Evolutionary conservation across 2,888 invertebrate genomes (phyloP).

Genomic region (Octonoba sinensis): DNA sequence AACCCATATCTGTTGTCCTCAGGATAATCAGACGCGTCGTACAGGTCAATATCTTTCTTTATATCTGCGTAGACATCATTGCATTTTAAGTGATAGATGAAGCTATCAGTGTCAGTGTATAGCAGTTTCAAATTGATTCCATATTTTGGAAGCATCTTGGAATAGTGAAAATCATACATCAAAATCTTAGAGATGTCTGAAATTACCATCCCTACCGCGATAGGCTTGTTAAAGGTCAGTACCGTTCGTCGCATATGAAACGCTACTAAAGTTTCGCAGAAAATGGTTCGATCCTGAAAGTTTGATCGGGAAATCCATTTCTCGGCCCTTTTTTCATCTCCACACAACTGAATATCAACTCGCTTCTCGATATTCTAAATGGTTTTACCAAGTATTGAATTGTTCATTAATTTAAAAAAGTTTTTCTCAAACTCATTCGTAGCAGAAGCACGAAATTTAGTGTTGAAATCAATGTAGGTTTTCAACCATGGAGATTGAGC

Average conservation of each 20-base stretch:
- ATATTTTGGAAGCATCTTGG: conserved; percentile 65
- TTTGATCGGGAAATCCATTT: conserved; percentile 27
- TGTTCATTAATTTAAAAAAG: conserved; percentile 70
- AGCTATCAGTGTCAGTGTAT: conserved; percentile 69
- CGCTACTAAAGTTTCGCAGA: too few species aligned
- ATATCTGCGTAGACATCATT: conserved; percentile 1
- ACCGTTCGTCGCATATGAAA: too few species aligned
- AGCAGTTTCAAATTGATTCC: conserved; percentile 64
- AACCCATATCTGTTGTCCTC: too few species aligned
- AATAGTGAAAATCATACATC: conserved; percentile 68
- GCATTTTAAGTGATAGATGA: conserved; percentile 67
- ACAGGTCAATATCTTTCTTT: conserved; percentile 3
- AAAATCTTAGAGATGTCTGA: conserved; percentile 67
- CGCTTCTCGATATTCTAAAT: conserved; percentile 69
- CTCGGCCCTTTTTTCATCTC: conserved; percentile 1
- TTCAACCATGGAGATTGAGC: conserved; percentile 46
- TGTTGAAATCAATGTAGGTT: conserved; percentile 64
- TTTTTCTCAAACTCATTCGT: conserved; percentile 70
- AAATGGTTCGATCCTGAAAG: conserved; percentile 32
- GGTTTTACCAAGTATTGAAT: conserved; percentile 70
- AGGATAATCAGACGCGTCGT: conserved; percentile 19
- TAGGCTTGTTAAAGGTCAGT: conserved; percentile 62
- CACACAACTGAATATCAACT: conserved; percentile 67
- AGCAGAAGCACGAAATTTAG: conserved; percentile 65
- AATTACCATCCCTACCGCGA: conserved; percentile 66